These are phyloP conservation scores for Drosophila prostipennis DNA, from an alignment of 2,888 invertebrate genomes.

Conservation along the genomic window DNA sequence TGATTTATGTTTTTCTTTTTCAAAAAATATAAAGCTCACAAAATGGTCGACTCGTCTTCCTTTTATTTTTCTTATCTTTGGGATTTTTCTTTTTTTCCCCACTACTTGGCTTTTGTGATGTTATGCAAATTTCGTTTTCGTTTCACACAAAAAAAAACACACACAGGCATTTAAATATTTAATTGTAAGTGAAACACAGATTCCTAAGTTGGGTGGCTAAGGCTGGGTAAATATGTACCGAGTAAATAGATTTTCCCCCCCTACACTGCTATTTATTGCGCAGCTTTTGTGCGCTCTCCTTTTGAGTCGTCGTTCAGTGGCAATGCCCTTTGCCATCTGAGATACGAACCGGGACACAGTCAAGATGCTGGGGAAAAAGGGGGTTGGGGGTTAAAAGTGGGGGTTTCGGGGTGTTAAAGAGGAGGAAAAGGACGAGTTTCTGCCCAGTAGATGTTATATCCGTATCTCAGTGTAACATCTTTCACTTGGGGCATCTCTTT, in stretches of 20 bases:
- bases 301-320: conserved; percentile 55
- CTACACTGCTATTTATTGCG: conserved; percentile 74
- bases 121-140: conserved; percentile 67
- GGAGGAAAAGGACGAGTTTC: conserved; percentile 5
- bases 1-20: conserved; percentile 35
- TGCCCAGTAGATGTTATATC: conserved; percentile 52
- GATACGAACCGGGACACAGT: conserved; percentile 63
- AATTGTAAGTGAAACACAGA: conserved; percentile 65
- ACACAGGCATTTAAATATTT: conserved; percentile 72
- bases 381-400: not conserved
- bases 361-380: conserved; percentile 48
- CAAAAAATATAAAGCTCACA: conserved; percentile 28
- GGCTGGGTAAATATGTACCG: conserved; percentile 28
- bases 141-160: conserved; percentile 42
- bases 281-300: conserved; percentile 72
- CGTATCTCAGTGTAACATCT: conserved; percentile 77
- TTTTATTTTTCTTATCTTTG: conserved; percentile 15
- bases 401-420: not conserved
- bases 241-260: conserved; percentile 24
- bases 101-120: conserved; percentile 37
- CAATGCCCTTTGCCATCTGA: conserved; percentile 82
- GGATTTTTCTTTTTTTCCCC: conserved; percentile 9
- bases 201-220: conserved; percentile 30
- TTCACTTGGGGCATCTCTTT: conserved; percentile 59
- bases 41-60: conserved; percentile 43